Evolutionary conservation across 64 coral and sea anemone genomes (phyloP).

Genomic region (Actinia tenebrosa): DNA sequence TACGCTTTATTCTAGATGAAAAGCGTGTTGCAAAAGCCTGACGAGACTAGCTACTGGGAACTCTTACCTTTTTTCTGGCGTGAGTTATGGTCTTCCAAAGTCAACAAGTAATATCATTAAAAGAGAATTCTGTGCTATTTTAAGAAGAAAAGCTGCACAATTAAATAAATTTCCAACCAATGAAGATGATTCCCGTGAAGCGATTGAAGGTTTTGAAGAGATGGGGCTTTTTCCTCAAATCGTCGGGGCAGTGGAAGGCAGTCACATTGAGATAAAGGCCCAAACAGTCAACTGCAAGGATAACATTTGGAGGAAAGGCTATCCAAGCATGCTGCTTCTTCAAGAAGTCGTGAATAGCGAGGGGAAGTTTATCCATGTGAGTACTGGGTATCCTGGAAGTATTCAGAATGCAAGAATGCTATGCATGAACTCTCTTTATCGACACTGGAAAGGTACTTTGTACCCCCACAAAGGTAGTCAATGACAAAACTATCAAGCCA

Average conservation of each 20-base stretch:
- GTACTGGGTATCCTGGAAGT: slow-evolving; percentile 37
- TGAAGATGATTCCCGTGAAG: background rate
- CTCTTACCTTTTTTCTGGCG: slow-evolving; percentile 22
- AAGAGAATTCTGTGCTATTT: slow-evolving; percentile 29
- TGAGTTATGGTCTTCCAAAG: slow-evolving; percentile 23
- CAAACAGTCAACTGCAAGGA: slow-evolving; percentile 33
- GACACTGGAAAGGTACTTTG: slow-evolving; percentile 13
- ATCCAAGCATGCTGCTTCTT: slow-evolving; percentile 29
- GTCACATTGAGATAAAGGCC: slow-evolving; percentile 6
- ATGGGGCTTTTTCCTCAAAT: slow-evolving; percentile 18
- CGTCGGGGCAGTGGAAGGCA: slow-evolving; percentile 18
- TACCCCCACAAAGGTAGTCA: background rate
- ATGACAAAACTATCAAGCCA: slow-evolving; percentile 5
- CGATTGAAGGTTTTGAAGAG: slow-evolving; percentile 19
- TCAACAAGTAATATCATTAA: slow-evolving; percentile 39
- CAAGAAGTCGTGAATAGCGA: slow-evolving; percentile 22
- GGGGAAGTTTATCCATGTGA: slow-evolving; percentile 39
- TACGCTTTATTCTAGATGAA: slow-evolving; percentile 7
- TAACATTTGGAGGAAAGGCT: slow-evolving; percentile 23
- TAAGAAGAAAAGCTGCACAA: slow-evolving; percentile 17
- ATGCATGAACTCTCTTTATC: slow-evolving; percentile 8
- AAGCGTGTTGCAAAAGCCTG: slow-evolving; percentile 27
- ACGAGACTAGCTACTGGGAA: slow-evolving; percentile 26
- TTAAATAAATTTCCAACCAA: slow-evolving; percentile 43
- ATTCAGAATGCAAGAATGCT: slow-evolving; percentile 35